Evolutionary conservation across 2,113 vertebrate genomes (phyloP), one percentile per base, ranked within the genome.

Genomic region (Lanius ludovicianus): DNA sequence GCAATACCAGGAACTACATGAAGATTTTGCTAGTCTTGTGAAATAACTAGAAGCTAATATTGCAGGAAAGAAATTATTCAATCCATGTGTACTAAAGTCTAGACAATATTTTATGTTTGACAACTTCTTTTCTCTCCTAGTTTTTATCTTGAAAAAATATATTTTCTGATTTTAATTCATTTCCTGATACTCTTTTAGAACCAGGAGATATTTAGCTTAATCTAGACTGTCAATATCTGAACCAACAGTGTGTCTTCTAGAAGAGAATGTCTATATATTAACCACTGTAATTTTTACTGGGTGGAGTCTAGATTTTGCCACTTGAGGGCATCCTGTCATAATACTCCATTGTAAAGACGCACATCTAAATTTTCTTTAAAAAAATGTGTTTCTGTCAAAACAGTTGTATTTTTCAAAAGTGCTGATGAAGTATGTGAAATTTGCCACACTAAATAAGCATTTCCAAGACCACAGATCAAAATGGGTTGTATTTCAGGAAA

Each of bases 311-410:
- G 93, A 94, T 97, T 95, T 98, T 97, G 95, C 98, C 98, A 98
- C 98, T 98, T 98, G 98, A 98, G 98, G 98, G 98, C 98, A 98
- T 98, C 94, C 96, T 98, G 95, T 94, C 97, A 97, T 98, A 97
- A 96, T 95, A 65, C 96, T 98, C 96, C 56, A 30, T 84, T 92
- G 90, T 4, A 91, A 53, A 92, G 30, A 57, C 74, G 11, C 37
- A 64, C 5, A 30, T 84, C 53, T 84, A 96, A 89, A 95, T 95
- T 89, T 63, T 87, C 69, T 56, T 93, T 15, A 90, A 94, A 92
- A 80, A 28, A 82, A 91, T 64, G 50, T 41, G 52, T 94, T 79
- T 96, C 53, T 96, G 60, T 52, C 4, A 25, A 80, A 95, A 83
- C 47, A 59, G n/a, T 42, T 22, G 13, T 52, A 84, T 83, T 92